Percentiles rank a stretch among this genome's conserved stretches.
Conservation (phyloP, 2,888 invertebrate genomes). For the Oxytorus armatus region DNA sequence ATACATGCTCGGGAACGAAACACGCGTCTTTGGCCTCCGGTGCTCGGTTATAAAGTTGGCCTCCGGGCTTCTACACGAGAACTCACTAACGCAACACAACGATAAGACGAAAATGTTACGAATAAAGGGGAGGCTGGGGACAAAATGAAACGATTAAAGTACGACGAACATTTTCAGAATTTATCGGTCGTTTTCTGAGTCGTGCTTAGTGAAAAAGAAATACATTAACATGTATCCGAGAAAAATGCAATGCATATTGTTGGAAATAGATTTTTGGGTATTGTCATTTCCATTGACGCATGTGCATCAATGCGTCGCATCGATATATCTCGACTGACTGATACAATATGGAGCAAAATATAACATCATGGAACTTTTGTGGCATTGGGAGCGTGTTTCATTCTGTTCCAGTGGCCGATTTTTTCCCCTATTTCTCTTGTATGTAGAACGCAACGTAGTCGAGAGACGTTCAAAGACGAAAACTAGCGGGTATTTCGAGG, state of each 20-base stretch:
- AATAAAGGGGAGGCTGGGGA: neutral
- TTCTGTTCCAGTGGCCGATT: neutral
- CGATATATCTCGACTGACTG: neutral
- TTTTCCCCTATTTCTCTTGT: neutral
- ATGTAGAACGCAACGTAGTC: neutral
- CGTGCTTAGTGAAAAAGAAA: neutral
- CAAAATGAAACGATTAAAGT: conserved; percentile 10
- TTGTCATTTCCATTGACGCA: neutral
- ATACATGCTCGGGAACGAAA: conserved; percentile 74
- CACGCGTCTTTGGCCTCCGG: conserved; percentile 75
- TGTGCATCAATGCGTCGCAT: neutral
- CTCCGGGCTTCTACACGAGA: conserved; percentile 51
- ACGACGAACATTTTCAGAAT: conserved; percentile 6
- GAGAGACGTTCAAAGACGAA: conserved; percentile 51
- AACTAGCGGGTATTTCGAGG: conserved; percentile 59
- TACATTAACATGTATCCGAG: neutral
- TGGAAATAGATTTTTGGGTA: neutral
- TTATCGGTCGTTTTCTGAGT: neutral
- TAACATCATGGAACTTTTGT: neutral
- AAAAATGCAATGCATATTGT: neutral
- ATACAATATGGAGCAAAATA: neutral
- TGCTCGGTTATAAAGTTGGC: conserved; percentile 56
- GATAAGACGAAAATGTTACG: conserved; percentile 18
- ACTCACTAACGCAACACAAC: conserved; percentile 14
- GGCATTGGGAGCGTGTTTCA: neutral